Percentiles rank a stretch among this genome's conserved stretches.
phyloP scores from a whole-genome alignment of 1,140 invertebrate genomes.

The Atta texana region DNA sequence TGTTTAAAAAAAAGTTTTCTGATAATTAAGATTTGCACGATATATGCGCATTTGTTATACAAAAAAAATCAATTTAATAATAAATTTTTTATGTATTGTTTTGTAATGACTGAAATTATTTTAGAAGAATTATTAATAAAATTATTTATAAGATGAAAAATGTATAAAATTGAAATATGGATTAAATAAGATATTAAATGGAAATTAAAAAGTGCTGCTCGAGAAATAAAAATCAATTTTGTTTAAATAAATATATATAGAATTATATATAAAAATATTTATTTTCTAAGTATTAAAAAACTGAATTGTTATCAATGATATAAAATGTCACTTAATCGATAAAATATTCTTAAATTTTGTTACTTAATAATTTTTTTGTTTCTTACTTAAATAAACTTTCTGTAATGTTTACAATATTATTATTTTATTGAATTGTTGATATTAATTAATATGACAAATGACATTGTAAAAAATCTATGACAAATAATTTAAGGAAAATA shows the following conservation, averaged over 20 bases:
- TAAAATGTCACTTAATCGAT: too few relatives aligned
- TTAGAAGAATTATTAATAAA: neutral
- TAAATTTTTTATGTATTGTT: neutral
- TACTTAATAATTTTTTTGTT: neutral
- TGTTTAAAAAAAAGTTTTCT: neutral
- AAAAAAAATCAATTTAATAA: neutral
- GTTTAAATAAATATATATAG: neutral
- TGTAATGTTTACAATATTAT: constrained; percentile 3
- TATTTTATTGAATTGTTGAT: neutral
- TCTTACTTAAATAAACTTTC: neutral
- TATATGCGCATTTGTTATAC: too few relatives aligned
- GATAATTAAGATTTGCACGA: neutral
- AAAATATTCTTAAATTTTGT: too few relatives aligned
- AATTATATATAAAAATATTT: neutral
- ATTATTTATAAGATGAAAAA: neutral
- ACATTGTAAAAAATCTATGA: neutral
- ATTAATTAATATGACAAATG: neutral
- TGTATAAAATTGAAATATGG: neutral
- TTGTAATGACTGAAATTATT: neutral
- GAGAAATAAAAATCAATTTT: neutral
- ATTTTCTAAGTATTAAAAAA: too few relatives aligned
- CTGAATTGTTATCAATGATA: neutral
- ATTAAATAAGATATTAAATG: neutral
- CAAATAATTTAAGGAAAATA: neutral
- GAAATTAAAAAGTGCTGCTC: neutral